Conservation (phyloP, 1,140 invertebrate genomes). For the Ridgeia piscesae region DNA sequence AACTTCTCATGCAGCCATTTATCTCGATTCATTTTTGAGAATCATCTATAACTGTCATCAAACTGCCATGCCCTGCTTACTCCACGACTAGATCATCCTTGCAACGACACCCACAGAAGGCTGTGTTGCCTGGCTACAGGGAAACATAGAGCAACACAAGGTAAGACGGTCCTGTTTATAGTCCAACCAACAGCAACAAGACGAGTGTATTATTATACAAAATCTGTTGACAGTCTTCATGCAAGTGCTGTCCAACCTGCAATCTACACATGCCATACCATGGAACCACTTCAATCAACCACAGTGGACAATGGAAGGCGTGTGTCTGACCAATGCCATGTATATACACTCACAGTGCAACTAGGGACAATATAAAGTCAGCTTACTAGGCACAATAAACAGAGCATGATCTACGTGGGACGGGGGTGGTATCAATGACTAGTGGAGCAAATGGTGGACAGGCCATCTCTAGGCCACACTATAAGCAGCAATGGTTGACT, state of each 20-base stretch:
- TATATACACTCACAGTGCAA: neutral
- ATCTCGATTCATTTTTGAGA: neutral
- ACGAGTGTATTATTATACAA: neutral
- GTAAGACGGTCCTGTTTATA: neutral
- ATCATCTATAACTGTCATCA: neutral
- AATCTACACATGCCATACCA: too few species aligned
- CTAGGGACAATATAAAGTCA: neutral
- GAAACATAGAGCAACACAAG: neutral
- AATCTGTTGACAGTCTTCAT: neutral
- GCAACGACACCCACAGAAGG: neutral
- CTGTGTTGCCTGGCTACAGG: neutral
- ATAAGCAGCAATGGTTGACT: neutral
- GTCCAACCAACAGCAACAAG: neutral
- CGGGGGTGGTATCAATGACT: neutral
- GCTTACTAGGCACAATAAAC: neutral
- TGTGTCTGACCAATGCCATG: neutral
- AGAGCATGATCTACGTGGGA: neutral
- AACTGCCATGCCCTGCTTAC: neutral
- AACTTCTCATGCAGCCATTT: neutral
- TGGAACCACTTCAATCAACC: neutral
- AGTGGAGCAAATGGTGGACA: neutral
- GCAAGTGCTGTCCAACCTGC: neutral
- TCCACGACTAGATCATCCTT: neutral
- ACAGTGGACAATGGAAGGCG: neutral
- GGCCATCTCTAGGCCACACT: neutral